Conservation (phyloP, 2,113 vertebrate genomes). For the Oreocharis arfaki region DNA sequence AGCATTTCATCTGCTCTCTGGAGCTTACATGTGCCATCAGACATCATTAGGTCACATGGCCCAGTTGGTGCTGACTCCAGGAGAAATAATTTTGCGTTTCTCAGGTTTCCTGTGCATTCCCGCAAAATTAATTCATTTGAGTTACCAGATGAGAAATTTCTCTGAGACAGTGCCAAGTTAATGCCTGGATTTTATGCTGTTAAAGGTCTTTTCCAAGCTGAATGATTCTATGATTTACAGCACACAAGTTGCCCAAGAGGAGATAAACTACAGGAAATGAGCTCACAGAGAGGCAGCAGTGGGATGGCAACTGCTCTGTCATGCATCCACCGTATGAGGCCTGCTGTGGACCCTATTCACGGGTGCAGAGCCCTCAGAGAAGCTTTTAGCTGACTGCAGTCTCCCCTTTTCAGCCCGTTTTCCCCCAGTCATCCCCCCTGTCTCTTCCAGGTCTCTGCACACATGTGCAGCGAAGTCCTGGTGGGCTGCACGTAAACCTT, state of each 20-base stretch:
- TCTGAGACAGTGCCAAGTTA: background rate
- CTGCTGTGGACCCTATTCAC: background rate
- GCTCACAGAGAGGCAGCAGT: fast-evolving
- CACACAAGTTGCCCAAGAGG: background rate
- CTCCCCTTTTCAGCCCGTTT: background rate
- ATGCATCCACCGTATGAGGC: fast-evolving
- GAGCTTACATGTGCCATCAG: fast-evolving
- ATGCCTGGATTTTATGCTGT: background rate
- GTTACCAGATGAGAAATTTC: background rate
- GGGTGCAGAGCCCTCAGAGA: background rate
- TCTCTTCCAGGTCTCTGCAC: background rate
- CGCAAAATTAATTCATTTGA: background rate
- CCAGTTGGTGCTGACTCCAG: background rate
- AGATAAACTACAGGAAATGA: background rate
- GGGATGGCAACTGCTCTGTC: background rate
- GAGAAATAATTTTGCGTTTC: background rate
- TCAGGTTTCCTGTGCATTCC: background rate
- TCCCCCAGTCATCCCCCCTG: background rate
- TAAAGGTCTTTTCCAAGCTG: background rate
- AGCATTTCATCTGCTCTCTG: background rate
- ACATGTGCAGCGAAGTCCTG: background rate
- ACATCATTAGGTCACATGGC: background rate
- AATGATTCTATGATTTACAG: background rate
- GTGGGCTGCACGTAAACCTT: background rate
- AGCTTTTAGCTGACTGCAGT: background rate